Conservation (phyloP, 2,888 invertebrate genomes). For the Rhorus exstirpatorius region DNA sequence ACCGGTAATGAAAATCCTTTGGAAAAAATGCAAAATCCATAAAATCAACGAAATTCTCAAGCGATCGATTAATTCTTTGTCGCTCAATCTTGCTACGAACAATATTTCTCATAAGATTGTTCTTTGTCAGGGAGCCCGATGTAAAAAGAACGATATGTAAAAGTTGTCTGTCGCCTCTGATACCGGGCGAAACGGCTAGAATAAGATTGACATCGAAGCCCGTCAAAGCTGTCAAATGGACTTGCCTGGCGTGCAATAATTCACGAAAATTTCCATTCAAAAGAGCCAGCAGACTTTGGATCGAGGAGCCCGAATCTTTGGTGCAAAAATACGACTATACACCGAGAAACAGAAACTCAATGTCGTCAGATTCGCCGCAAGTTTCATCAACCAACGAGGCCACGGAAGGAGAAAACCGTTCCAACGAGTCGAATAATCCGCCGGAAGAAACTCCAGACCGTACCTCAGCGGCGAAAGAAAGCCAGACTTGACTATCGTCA, state of each 20-base stretch:
- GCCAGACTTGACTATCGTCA: constrained; percentile 15
- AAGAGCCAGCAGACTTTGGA: constrained; percentile 87
- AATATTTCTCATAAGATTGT: neutral
- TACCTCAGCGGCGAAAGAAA: neutral
- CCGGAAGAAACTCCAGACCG: constrained; percentile 7
- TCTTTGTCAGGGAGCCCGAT: constrained; percentile 87
- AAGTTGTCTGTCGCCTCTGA: constrained; percentile 87
- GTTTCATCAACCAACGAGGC: neutral
- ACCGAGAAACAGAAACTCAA: constrained; percentile 65
- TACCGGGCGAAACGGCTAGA: constrained; percentile 87
- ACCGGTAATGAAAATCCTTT: too few species aligned
- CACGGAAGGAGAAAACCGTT: neutral
- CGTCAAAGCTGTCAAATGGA: constrained; percentile 86
- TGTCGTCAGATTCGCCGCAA: neutral
- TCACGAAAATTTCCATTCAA: constrained; percentile 84
- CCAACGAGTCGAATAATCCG: neutral
- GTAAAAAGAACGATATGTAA: constrained; percentile 89
- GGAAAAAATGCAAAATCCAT: neutral
- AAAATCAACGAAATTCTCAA: neutral
- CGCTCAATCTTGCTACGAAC: neutral
- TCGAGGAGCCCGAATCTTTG: constrained; percentile 87
- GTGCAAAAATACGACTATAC: constrained; percentile 86
- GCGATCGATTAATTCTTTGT: constrained; percentile 34
- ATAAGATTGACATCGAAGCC: constrained; percentile 87
- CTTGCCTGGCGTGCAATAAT: constrained; percentile 86